A percentile compares a stretch with the other conserved stretches of the same genome.
Conservation (phyloP, 2,113 vertebrate species). For the Macroglossus sobrinus region DNA sequence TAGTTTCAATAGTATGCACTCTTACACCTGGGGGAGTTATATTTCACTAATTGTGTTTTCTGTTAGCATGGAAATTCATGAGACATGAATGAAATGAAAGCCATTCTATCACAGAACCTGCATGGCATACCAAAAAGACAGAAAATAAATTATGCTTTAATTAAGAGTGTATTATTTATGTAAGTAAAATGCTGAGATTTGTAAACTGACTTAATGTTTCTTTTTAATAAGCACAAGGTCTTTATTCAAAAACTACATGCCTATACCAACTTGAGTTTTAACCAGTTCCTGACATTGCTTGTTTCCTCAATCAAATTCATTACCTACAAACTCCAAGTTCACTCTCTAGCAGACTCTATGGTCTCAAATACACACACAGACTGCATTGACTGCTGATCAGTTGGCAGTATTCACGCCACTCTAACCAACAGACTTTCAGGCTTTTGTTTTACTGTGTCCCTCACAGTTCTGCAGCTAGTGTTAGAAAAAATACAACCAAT, state of each 20-base stretch:
- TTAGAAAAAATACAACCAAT: not conserved
- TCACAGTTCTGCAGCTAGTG: not conserved
- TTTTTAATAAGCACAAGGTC: not conserved
- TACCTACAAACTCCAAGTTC: not conserved
- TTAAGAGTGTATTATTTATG: not conserved
- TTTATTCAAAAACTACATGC: not conserved
- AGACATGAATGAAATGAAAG: not conserved
- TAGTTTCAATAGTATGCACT: not conserved
- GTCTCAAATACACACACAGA: not conserved
- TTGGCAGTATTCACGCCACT: not conserved
- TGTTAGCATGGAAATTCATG: not conserved
- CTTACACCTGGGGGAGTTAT: not conserved
- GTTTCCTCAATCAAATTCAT: not conserved
- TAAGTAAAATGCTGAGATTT: conserved; percentile 7
- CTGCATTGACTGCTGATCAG: not conserved
- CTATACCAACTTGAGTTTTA: not conserved
- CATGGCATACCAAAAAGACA: not conserved
- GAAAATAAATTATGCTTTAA: not conserved
- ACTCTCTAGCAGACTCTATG: not conserved
- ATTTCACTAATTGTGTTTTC: not conserved
- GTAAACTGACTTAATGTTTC: not conserved
- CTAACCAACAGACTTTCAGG: not conserved
- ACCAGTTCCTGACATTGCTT: not conserved
- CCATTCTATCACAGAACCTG: not conserved
- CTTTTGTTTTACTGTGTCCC: not conserved